Conservation (phyloP, 2,113 vertebrate genomes). For the Etheostoma spectabile region DNA sequence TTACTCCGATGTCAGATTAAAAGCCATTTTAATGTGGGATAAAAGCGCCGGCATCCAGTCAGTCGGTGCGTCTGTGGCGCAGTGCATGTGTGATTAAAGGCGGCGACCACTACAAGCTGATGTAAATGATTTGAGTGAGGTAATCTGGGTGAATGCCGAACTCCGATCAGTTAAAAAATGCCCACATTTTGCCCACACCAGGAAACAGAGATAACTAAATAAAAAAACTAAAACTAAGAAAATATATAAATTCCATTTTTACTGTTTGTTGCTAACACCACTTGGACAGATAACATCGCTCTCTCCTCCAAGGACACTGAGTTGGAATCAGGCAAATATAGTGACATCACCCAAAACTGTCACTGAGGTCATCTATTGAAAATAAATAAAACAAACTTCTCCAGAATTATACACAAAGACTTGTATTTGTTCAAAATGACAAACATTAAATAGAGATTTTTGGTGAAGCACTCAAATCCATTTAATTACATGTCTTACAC, state of each 20-base stretch:
- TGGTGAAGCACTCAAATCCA: neutral
- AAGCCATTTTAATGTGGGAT: no score
- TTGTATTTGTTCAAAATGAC: neutral
- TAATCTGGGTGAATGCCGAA: no score
- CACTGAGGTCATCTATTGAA: neutral
- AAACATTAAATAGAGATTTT: neutral
- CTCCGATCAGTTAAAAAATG: no score
- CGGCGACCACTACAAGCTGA: no score
- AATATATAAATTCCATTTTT: no score
- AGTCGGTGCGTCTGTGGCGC: no score
- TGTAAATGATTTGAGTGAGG: no score
- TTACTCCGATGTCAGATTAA: no score
- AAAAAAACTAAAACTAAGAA: neutral
- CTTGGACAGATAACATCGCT: conserved; percentile 3
- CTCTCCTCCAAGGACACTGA: neutral
- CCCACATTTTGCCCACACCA: no score
- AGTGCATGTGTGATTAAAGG: no score
- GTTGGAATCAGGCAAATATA: neutral
- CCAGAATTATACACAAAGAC: neutral
- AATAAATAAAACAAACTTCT: conserved; percentile 10
- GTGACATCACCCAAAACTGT: neutral
- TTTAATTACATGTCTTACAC: neutral
- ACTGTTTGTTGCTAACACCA: neutral
- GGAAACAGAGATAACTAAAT: no score
- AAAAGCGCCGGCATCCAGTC: no score